Percentiles rank a stretch among this genome's conserved stretches.
Evolutionary conservation across 2,113 vertebrate genomes (phyloP).

Genomic region (Neolamprologus caudopunctatus): DNA sequence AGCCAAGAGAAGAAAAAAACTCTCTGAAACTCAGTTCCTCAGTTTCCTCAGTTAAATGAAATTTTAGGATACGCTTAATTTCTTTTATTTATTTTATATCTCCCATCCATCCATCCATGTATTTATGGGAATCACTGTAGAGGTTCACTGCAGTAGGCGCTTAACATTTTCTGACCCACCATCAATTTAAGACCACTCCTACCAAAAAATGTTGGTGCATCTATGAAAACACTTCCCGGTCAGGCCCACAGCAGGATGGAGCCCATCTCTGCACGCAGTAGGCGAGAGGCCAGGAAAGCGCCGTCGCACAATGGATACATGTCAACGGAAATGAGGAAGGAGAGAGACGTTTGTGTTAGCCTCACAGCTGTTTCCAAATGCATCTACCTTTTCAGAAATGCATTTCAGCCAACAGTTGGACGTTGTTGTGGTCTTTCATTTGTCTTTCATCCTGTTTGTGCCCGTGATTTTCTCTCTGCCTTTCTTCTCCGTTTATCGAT

Average conservation of each 20-base stretch:
- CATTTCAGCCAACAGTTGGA: too few relatives aligned
- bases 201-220: background rate
- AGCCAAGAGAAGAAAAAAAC: background rate
- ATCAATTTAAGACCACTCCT: background rate
- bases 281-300: background rate
- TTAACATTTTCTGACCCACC: background rate
- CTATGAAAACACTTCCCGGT: background rate
- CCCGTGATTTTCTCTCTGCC: background rate
- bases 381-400: background rate
- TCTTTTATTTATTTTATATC: background rate
- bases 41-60: background rate
- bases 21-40: background rate
- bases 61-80: background rate
- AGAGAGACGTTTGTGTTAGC: fast-evolving
- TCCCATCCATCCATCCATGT: fast-evolving
- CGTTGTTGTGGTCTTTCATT: background rate
- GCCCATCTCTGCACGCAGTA: background rate
- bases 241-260: background rate
- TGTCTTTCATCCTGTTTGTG: background rate
- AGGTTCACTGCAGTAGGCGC: background rate
- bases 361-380: fast-evolving
- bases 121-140: background rate
- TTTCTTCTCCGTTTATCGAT: fast-evolving
- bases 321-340: background rate
- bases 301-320: background rate